Base-by-base conservation (phyloP, 1,140 invertebrate species). In the Drosophila eugracilis region DNA sequence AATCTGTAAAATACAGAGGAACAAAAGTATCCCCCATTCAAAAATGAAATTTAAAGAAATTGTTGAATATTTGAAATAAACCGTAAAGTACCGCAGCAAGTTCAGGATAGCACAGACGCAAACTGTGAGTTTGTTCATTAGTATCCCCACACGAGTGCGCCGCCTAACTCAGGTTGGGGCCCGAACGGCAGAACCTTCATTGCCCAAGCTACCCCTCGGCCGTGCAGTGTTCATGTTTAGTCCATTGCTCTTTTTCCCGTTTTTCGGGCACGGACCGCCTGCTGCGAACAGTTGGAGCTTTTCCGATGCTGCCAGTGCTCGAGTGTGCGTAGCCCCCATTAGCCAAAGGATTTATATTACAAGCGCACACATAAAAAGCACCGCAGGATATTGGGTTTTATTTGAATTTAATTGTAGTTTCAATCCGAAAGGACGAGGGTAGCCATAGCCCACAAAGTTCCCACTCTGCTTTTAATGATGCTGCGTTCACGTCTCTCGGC, bases 391-490 rank as follows among this genome's bases (percentile, higher is more conserved):
- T 84, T 84, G 84, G 84, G 74, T 80, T 89, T 89, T 84, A 89
- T 89, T 80, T 77, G 85, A 80, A 89, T 89, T 89, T 89, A 89
- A 89, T 89, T 89, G 85, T 89, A 80, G 60, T 89, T 84, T 89
- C 80, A 89, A 79, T 76, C 85, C 62, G 57, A 55, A 65, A 58
- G 52, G 15, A 55, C 36, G 55, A 55, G 63, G 50, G 54, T 66
- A 54, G 42, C n/a, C n/a, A 12, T 12, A 12, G 28, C 30, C 60
- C 21, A 39, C 39, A 14, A n/a, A n/a, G n/a, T n/a, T n/a, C 6
- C 15, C 42, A 39, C 49, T 37, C 28, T 14, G 19, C 17, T n/a
- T 14, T 12, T 28, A 34, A 19, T 15, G 15, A 42, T 17, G 7
- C 17, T 10, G 14, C 54, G 5, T n/a, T 10, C 17, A 42, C 4